phyloP scores from a whole-genome alignment of 1,140 invertebrate genomes.

The Nasonia longicornis region DNA sequence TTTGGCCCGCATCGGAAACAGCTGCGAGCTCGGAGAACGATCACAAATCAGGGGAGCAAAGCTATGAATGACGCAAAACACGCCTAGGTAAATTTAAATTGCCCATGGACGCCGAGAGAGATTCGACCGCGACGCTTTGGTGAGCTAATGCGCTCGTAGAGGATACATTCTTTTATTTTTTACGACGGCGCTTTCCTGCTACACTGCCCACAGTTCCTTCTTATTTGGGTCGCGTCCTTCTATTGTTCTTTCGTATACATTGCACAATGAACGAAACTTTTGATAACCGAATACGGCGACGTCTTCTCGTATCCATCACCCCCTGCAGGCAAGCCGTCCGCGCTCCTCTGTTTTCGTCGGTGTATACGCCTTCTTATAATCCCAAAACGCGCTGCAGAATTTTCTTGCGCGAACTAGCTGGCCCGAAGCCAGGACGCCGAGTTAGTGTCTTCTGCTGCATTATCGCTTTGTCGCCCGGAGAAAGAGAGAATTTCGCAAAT shows the following conservation, averaged over 20 bases:
- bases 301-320: neutral
- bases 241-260: neutral
- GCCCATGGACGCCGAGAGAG: constrained; percentile 54
- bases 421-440: constrained; percentile 54
- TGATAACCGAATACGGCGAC: neutral
- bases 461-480: constrained; percentile 54
- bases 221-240: neutral
- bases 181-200: neutral
- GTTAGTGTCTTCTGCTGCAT: constrained; percentile 53
- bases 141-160: constrained; percentile 45
- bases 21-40: constrained; percentile 58
- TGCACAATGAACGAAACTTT: too few relatives aligned
- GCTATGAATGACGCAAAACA: constrained; percentile 65
- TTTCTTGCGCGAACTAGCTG: constrained; percentile 47
- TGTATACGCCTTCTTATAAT: constrained; percentile 32
- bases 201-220: too few relatives aligned
- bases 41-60: constrained; percentile 65
- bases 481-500: constrained; percentile 34
- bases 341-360: constrained; percentile 1
- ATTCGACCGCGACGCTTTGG: constrained; percentile 55
- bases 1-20: constrained; percentile 60
- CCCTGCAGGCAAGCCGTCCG: neutral
- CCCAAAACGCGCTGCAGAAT: neutral
- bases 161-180: neutral
- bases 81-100: constrained; percentile 69